Percentiles rank a stretch among this genome's conserved stretches.
Conservation (phyloP, 1,140 invertebrate genomes). For the Chelonus insularis region DNA sequence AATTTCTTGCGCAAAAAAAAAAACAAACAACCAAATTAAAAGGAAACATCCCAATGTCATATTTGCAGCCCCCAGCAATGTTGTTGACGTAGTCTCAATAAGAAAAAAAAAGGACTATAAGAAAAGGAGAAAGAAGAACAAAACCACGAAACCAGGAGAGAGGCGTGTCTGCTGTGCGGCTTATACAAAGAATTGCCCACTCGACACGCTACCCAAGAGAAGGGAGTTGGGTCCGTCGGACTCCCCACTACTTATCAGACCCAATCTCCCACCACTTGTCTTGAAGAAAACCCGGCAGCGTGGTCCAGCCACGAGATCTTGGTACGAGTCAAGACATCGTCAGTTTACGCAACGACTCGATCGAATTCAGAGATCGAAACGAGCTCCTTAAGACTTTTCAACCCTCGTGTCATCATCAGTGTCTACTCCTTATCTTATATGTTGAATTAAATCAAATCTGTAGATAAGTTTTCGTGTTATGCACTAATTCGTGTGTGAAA, state of each 20-base stretch:
- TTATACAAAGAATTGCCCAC: slow-evolving; percentile 54
- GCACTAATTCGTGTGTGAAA: neutral
- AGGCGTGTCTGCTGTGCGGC: slow-evolving; percentile 54
- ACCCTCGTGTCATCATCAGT: slow-evolving; percentile 14
- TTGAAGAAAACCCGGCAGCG: slow-evolving; percentile 54
- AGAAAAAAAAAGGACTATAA: slow-evolving; percentile 4
- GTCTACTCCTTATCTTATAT: neutral
- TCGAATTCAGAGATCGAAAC: slow-evolving; percentile 39
- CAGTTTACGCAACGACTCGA: slow-evolving; percentile 55
- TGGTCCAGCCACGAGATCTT: slow-evolving; percentile 58
- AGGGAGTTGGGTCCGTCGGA: slow-evolving; percentile 20
- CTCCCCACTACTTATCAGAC: slow-evolving; percentile 22
- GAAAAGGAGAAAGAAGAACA: slow-evolving; percentile 38
- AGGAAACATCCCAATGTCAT: too few relatives aligned
- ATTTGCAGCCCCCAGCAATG: neutral
- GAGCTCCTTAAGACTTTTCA: slow-evolving; percentile 33
- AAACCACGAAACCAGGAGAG: slow-evolving; percentile 32
- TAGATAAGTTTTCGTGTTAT: neutral
- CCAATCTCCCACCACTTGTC: slow-evolving; percentile 39
- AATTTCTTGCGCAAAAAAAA: too few relatives aligned
- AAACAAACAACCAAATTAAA: too few relatives aligned
- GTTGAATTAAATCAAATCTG: too few relatives aligned
- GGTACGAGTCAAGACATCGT: slow-evolving; percentile 36
- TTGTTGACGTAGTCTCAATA: neutral
- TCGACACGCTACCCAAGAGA: slow-evolving; percentile 28